A percentile compares a stretch with the other conserved stretches of the same genome.
Conservation (phyloP, 2,113 vertebrate genomes). For the Sinosuthora webbiana region DNA sequence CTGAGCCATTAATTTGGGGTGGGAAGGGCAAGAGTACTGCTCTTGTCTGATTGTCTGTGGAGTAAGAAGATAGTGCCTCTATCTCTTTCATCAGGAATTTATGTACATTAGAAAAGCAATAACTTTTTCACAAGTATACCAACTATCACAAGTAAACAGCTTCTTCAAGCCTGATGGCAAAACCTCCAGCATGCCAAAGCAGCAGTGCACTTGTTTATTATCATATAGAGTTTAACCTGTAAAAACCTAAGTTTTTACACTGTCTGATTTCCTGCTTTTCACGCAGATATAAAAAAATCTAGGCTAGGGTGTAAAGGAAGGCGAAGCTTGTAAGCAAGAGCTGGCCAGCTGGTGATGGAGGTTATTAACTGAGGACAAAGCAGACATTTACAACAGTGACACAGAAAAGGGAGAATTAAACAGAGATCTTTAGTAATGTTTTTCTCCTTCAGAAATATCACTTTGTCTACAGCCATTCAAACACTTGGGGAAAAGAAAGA, state of each 20-base stretch:
- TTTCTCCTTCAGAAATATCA: conserved; percentile 36
- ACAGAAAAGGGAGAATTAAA: background rate
- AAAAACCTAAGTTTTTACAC: background rate
- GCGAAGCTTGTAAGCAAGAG: background rate
- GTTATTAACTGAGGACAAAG: conserved; percentile 41
- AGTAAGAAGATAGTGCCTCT: background rate
- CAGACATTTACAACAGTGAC: conserved; percentile 21
- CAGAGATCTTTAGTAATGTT: background rate
- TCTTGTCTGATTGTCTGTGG: background rate
- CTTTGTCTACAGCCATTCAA: background rate
- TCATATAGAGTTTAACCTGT: background rate
- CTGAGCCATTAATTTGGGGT: background rate
- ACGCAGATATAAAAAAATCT: background rate
- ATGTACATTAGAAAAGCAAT: background rate
- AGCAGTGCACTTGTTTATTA: background rate
- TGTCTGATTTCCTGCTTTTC: background rate
- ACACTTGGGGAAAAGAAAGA: background rate
- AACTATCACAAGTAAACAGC: background rate
- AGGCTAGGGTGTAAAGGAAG: background rate
- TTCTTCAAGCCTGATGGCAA: background rate
- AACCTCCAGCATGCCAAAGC: background rate
- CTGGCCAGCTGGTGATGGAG: conserved; percentile 8
- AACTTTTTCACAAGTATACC: background rate
- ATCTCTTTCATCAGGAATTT: background rate
- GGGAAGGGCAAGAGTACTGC: background rate